Evolutionary conservation across 2,797 vertebrate genomes (phyloP), one percentile per base, ranked within the genome.

Genomic region (Eupleurogrammus muticus): DNA sequence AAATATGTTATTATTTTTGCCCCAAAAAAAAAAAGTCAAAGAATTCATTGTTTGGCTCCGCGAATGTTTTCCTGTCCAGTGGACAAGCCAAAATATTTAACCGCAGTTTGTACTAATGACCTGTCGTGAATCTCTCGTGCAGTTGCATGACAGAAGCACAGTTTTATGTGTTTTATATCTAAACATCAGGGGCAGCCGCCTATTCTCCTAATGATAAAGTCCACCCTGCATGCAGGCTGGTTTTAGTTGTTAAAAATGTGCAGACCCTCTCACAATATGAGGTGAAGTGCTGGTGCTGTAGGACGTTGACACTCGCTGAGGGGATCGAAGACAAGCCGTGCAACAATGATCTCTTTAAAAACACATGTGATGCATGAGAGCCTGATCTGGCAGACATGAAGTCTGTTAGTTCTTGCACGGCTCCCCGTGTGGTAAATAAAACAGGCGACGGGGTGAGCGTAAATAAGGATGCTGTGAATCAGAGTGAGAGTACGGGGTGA

Each of bases 381-480:
- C 58, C 16, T 54, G 5, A 51, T 42, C 34, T 53, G 34, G 2
- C n/a, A 50, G n/a, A 20, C 42, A 61, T 48, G 48, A 48, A 50
- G 17, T 38, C 24, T 3, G 1, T 34, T 7, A 5, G 42, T 35
- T 58, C 51, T 51, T 44, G 66, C 44, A 38, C 47, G 51, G 1
- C 35, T 47, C 38, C 0, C 42, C 21, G 46, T 13, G 55, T 48
- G 51, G 46, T 52, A 44, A 58, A 63, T 46, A 54, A 42, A 66
- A 46, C 11, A 9, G 16, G 9, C n/a, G n/a, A 49, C 4, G 21
- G n/a, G 51, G 28, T 1, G 47, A 65, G 65, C 66, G 66, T 69
- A 81, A 73, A 77, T 75, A 72, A 73, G 66, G 62, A 63, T 38
- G 44, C 38, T n/a, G 21, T 71, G 77, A 81, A 73, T 70, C 57